These are phyloP conservation scores for Peromyscus eremicus DNA, from an alignment of 2,797 vertebrate genomes.

Conservation along the genomic window DNA sequence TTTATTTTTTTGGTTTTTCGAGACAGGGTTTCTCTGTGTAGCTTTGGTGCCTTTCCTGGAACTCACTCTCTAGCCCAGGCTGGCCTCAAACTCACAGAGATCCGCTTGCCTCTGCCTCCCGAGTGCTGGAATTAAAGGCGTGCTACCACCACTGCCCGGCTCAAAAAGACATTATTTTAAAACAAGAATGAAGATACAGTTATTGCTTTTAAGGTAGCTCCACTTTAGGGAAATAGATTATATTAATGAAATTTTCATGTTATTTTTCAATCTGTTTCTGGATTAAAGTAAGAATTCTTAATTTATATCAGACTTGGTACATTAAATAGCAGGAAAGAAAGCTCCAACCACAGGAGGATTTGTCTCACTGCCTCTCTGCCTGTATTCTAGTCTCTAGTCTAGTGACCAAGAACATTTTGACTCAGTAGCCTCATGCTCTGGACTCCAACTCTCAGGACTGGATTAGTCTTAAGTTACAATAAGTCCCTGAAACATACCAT, in stretches of 20 bases:
- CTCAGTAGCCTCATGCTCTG: not conserved
- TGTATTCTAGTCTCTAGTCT: not conserved
- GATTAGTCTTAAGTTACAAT: not conserved
- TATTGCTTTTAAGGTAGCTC: conserved; percentile 51
- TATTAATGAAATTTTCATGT: not conserved
- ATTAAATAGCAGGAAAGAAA: not conserved
- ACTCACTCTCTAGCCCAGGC: too few species aligned
- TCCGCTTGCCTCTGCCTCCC: too few species aligned
- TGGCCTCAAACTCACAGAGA: too few species aligned
- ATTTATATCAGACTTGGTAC: not conserved
- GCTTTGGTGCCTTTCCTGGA: too few species aligned
- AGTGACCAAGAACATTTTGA: not conserved
- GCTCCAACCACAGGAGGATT: too few species aligned
- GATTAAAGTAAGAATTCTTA: not conserved
- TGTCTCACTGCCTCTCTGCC: not conserved
- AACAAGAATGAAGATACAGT: not conserved
- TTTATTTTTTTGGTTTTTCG: too few species aligned
- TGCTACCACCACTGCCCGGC: too few species aligned
- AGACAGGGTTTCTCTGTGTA: too few species aligned
- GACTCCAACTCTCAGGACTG: not conserved
- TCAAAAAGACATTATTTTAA: not conserved
- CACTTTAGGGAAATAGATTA: not conserved
- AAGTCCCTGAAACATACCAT: not conserved
- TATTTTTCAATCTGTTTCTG: not conserved
- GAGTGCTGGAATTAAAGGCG: too few species aligned